Conservation (phyloP, 2,113 vertebrate genomes). For the Tupaia chinensis region DNA sequence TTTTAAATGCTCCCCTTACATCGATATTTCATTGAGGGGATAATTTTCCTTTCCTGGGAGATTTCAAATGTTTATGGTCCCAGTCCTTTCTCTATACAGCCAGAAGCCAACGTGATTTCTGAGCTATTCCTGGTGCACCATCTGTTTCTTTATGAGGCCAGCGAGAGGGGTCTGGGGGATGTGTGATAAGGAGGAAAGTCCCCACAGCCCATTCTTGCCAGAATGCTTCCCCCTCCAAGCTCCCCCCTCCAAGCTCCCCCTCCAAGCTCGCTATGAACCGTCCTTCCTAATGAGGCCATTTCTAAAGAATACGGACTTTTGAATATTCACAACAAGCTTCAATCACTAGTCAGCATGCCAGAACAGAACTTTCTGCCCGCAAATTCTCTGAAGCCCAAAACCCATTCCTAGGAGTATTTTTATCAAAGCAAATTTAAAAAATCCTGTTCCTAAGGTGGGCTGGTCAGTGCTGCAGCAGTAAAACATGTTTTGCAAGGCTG, state of each 20-base stretch:
- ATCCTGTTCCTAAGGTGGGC: slow-evolving; percentile 17
- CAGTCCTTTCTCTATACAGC: slow-evolving; percentile 67
- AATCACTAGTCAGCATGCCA: slow-evolving; percentile 69
- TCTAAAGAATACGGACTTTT: slow-evolving; percentile 2
- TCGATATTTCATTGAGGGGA: slow-evolving; percentile 73
- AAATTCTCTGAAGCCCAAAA: slow-evolving; percentile 80
- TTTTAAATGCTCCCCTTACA: slow-evolving; percentile 56
- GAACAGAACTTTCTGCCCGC: slow-evolving; percentile 78
- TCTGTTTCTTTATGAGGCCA: slow-evolving; percentile 76
- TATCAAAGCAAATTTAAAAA: slow-evolving; percentile 81
- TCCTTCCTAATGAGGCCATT: background rate
- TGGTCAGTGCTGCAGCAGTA: too few relatives aligned
- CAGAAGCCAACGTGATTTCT: slow-evolving; percentile 56
- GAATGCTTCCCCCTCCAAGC: accelerated
- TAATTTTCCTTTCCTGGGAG: slow-evolving; percentile 80
- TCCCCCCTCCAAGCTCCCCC: too few relatives aligned
- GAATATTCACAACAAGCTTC: slow-evolving; percentile 64
- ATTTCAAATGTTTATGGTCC: slow-evolving; percentile 78
- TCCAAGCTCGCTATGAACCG: accelerated
- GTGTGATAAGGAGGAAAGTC: slow-evolving; percentile 33
- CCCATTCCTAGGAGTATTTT: slow-evolving; percentile 75
- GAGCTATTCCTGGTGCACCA: slow-evolving; percentile 63
- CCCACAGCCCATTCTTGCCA: background rate
- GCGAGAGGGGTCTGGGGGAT: slow-evolving; percentile 22
- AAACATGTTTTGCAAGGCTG: too few relatives aligned